phyloP scores from a whole-genome alignment of 37 sponge, comb jelly and placozoan genomes.

The Cladorhizidae sp. region DNA sequence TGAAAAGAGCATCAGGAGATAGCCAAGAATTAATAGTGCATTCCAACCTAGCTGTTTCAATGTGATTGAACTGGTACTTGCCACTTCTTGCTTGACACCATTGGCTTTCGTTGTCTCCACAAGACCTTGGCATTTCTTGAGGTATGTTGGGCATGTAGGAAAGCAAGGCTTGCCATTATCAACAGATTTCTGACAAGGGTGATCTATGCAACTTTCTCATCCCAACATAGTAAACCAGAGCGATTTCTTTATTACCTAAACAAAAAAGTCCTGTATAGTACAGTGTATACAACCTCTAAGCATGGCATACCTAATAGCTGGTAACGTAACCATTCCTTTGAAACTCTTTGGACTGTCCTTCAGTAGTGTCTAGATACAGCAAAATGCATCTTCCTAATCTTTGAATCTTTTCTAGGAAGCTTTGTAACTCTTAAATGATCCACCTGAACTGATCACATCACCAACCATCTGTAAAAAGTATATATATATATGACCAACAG shows the following conservation, averaged over 20 bases:
- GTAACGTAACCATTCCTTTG: conserved; percentile 41
- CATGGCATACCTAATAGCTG: conserved; percentile 14
- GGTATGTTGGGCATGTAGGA: conserved; percentile 13
- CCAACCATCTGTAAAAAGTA: too few species aligned
- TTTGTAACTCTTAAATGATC: too few species aligned
- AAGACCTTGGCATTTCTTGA: not conserved
- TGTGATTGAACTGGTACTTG: conserved; percentile 26
- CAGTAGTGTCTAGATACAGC: conserved; percentile 38
- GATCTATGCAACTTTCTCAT: not conserved
- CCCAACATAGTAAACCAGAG: conserved; percentile 1
- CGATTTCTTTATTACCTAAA: not conserved
- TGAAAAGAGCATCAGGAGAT: conserved; percentile 53
- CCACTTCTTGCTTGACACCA: conserved; percentile 3
- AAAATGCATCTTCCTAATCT: conserved; percentile 48
- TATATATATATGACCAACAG: too few species aligned
- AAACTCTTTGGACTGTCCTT: conserved; percentile 43
- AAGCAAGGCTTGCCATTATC: not conserved
- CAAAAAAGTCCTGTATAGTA: not conserved
- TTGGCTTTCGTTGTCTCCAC: conserved; percentile 1
- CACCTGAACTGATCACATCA: too few species aligned
- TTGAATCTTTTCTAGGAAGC: conserved; percentile 53
- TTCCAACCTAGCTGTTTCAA: conserved; percentile 23
- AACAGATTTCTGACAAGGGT: conserved; percentile 7
- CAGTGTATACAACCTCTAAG: not conserved
- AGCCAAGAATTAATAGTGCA: not conserved